Evolutionary conservation across 2,888 invertebrate genomes (phyloP).

Genomic region (Corbicula japonica): DNA sequence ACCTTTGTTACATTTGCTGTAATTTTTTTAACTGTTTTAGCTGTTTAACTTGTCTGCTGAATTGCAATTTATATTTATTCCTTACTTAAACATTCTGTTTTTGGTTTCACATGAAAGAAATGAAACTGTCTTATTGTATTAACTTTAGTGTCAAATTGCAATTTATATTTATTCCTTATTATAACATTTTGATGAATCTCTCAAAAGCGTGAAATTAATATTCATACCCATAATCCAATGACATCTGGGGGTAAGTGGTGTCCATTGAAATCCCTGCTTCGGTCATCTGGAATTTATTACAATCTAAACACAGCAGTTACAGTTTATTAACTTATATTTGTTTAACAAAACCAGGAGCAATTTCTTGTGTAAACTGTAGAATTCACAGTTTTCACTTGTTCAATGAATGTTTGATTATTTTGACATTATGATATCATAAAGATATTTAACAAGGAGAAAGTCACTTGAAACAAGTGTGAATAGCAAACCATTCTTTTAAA

Average conservation of each 20-base stretch:
- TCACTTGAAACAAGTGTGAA: conserved; percentile 10
- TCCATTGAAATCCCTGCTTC: background rate
- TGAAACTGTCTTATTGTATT: too few species aligned
- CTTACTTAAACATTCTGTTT: background rate
- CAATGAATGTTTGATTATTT: background rate
- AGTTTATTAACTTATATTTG: conserved; percentile 19
- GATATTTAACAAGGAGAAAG: conserved; percentile 5
- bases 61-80: conserved; percentile 7
- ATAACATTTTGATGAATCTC: background rate
- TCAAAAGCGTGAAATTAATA: conserved; percentile 2
- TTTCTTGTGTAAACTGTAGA: background rate
- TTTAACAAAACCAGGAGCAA: conserved; percentile 5
- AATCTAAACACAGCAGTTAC: background rate
- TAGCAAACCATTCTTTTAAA: too few species aligned
- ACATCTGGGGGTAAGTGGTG: background rate
- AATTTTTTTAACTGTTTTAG: too few species aligned
- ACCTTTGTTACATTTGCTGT: too few species aligned
- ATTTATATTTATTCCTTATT: background rate
- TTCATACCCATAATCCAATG: background rate
- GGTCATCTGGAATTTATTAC: conserved; percentile 25
- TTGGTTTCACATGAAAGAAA: background rate
- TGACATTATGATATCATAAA: conserved; percentile 8
- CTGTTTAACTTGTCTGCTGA: too few species aligned
- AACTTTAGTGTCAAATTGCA: too few species aligned
- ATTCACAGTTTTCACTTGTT: background rate